Evolutionary conservation across 2,113 vertebrate species (phyloP).

Genomic region (Crotophaga sulcirostris): DNA sequence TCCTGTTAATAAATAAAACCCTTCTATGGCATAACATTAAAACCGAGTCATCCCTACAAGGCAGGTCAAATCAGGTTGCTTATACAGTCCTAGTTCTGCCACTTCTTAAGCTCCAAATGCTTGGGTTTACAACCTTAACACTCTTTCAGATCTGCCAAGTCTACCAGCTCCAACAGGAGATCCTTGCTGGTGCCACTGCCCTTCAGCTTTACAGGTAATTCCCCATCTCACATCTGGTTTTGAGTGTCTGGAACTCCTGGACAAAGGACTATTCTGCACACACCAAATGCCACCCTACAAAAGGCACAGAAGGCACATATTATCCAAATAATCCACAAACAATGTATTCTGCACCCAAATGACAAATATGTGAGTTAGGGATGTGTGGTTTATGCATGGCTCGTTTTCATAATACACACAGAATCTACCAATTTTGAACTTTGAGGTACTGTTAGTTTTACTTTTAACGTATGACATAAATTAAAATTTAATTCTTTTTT

Average conservation of each 20-base stretch:
- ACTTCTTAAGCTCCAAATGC: neutral
- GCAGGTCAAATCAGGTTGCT: neutral
- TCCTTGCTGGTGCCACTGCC: neutral
- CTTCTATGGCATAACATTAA: neutral
- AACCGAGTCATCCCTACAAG: neutral
- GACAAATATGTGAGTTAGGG: neutral
- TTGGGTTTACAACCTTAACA: neutral
- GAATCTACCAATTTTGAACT: neutral
- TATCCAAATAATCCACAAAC: neutral
- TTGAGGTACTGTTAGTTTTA: neutral
- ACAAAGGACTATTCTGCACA: neutral
- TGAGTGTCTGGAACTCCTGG: neutral
- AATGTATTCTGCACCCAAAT: neutral
- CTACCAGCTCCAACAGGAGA: neutral
- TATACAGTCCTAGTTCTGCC: neutral
- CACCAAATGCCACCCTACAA: neutral
- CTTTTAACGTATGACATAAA: neutral
- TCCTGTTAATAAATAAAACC: neutral
- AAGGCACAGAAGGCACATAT: neutral
- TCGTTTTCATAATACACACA: neutral
- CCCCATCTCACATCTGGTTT: neutral
- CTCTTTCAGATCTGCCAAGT: neutral
- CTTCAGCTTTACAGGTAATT: neutral
- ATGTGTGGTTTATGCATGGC: neutral
- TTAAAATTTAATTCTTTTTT: neutral